These are phyloP conservation scores for Catharus fuscescens DNA, from an alignment of 2,113 vertebrate species.

Conservation along the genomic window DNA sequence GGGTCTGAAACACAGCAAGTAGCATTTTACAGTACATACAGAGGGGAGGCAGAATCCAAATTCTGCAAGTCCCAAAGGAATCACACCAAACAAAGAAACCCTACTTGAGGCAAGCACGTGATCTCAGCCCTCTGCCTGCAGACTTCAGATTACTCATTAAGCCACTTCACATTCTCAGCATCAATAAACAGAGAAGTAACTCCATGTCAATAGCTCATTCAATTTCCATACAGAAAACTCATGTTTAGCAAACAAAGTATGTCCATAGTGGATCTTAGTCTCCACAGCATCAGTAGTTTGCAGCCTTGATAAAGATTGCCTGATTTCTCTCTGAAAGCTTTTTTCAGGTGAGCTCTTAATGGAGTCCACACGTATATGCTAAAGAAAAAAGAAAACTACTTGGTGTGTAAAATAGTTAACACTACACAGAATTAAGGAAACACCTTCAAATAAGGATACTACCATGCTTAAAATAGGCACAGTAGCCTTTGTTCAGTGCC, in stretches of 20 bases:
- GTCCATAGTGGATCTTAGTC: not conserved
- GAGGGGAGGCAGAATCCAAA: not conserved
- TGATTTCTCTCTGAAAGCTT: not conserved
- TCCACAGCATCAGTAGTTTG: not conserved
- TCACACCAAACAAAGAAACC: slow-evolving; percentile 10
- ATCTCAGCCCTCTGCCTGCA: not conserved
- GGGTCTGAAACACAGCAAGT: not conserved
- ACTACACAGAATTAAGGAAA: not conserved
- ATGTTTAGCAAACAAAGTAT: slow-evolving; percentile 25
- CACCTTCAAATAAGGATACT: not conserved
- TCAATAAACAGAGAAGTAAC: slow-evolving; percentile 32
- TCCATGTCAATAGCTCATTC: slow-evolving; percentile 1
- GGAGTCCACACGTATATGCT: not conserved
- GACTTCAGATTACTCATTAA: slow-evolving; percentile 44
- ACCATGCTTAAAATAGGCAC: not conserved
- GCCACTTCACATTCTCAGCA: not conserved
- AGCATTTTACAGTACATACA: not conserved
- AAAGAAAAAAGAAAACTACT: not conserved
- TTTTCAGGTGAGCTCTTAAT: not conserved
- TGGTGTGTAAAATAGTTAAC: not conserved
- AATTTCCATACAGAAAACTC: not conserved
- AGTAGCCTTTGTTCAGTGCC: not conserved
- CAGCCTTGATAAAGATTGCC: not conserved
- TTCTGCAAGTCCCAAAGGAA: not conserved
- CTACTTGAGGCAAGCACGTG: not conserved